These are phyloP conservation scores for Drosophila oshimai DNA, from an alignment of 1,140 invertebrate genomes.

Conservation along the genomic window DNA sequence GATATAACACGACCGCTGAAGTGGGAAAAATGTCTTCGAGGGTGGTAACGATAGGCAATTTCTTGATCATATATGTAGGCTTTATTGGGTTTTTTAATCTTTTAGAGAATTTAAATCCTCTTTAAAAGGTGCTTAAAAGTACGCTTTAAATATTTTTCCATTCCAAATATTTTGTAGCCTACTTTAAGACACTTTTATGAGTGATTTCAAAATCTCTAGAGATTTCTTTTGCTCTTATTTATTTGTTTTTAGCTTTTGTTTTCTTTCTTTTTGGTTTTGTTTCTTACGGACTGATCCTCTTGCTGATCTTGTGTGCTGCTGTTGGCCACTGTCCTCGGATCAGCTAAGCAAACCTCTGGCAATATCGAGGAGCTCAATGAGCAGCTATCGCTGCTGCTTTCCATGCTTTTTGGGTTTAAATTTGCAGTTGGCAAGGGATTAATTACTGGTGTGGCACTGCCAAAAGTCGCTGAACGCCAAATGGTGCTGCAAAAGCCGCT, in stretches of 20 bases:
- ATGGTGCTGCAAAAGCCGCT: constrained; percentile 70
- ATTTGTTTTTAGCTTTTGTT: not conserved
- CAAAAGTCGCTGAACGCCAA: constrained; percentile 70
- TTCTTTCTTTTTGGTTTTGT: constrained; percentile 6
- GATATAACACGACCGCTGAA: constrained; percentile 54
- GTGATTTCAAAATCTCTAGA: too few species aligned
- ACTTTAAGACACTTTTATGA: too few species aligned
- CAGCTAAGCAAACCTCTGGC: constrained; percentile 43
- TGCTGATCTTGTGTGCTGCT: constrained; percentile 26
- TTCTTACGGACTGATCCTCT: constrained; percentile 63
- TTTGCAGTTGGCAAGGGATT: not conserved
- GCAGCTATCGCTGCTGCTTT: constrained; percentile 32
- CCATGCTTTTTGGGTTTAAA: constrained; percentile 2
- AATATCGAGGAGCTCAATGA: constrained; percentile 48
- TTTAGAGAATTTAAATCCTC: too few species aligned
- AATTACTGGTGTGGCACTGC: constrained; percentile 55
- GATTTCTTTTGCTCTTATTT: not conserved
- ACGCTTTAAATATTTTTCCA: too few species aligned
- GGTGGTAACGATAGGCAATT: constrained; percentile 38
- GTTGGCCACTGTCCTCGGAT: constrained; percentile 29
- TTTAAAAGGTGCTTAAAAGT: too few species aligned
- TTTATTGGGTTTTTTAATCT: too few species aligned
- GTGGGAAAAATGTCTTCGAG: constrained; percentile 34
- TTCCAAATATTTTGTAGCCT: too few species aligned
- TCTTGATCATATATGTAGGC: too few species aligned